Base-by-base conservation (phyloP, 2,113 vertebrate genomes). In the Gavialis gangeticus region DNA sequence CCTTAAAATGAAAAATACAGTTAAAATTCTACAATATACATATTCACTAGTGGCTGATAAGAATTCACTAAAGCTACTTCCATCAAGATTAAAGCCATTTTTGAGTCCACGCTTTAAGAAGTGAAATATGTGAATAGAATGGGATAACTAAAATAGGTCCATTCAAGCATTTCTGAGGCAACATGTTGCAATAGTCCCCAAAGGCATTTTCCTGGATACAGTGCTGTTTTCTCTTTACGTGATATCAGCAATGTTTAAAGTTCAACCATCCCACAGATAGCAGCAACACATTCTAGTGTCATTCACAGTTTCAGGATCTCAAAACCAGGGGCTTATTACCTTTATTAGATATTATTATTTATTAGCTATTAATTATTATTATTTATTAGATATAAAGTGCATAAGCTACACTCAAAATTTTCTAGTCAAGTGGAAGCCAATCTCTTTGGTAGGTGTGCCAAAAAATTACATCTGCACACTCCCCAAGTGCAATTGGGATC, bases 161-260 rank as follows among this genome's bases (percentile, higher is more conserved):
- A 34, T 46, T 89, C 56, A 88, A 87, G 57, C 85, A 94, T 95
- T 96, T 95, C 90, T 84, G 95, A 95, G 86, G 82, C 78, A 96
- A 86, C 89, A 63, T 56, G 91, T 82, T 90, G 66, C 78, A 76
- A 24, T 84, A 92, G 89, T 28, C 56, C 86, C 88, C 19, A 66
- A 93, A 94, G 64, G 14, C 8, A 59, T 79, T 75, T 84, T 56
- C 25, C 1, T 1, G 89, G 89, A 78, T 27, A 85, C 3, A 5
- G 66, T 62, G 7, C 27, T 76, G 2, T 91, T 92, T 66, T 77
- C 57, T 84, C 86, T 94, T 89, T 54, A 86, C 91, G 67, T 58
- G 80, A 4, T 58, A 92, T 81, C 96, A 92, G 81, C 62, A 88
- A 79, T 58, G 82, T 93, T 69, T 78, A 46, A 56, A 94, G 75